phyloP scores from a whole-genome alignment of 2,797 vertebrate species.

The Sebastes kiyomatsui region DNA sequence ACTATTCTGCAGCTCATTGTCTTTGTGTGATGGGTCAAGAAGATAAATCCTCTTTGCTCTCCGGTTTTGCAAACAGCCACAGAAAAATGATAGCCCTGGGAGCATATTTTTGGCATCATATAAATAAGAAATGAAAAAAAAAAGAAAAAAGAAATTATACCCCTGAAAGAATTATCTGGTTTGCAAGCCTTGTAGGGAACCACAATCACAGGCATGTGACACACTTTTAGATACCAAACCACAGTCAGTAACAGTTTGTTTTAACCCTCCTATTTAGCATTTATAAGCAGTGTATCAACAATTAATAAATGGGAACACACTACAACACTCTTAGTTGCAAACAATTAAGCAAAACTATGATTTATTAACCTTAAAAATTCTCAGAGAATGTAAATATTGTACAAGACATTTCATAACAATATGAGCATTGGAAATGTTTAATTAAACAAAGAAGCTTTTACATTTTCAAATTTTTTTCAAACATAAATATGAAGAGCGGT shows the following conservation, averaged over 20 bases:
- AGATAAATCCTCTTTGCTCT: conserved; percentile 73
- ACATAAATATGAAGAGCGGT: neutral
- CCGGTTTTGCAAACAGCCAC: conserved; percentile 62
- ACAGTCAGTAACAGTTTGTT: neutral
- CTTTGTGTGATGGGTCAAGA: conserved; percentile 72
- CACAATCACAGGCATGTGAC: neutral
- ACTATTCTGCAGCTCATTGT: conserved; percentile 72
- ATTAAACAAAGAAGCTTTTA: neutral
- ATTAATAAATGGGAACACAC: neutral
- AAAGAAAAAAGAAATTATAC: conserved; percentile 40
- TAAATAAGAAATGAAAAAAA: conserved; percentile 69
- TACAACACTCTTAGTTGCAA: neutral
- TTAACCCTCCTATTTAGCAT: neutral
- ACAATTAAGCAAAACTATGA: neutral
- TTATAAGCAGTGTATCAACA: neutral
- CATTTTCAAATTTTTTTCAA: neutral
- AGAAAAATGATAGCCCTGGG: conserved; percentile 76
- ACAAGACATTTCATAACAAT: neutral
- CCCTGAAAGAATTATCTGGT: conserved; percentile 44
- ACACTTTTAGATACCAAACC: neutral
- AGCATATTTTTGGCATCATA: conserved; percentile 74
- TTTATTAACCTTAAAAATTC: neutral
- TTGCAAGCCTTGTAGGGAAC: conserved; percentile 1
- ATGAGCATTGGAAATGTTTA: neutral
- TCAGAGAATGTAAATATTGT: neutral